Percentiles rank a stretch among this genome's conserved stretches.
Evolutionary conservation across 2,888 invertebrate genomes (phyloP).

Genomic region (Lepidocyrtoides sp.): DNA sequence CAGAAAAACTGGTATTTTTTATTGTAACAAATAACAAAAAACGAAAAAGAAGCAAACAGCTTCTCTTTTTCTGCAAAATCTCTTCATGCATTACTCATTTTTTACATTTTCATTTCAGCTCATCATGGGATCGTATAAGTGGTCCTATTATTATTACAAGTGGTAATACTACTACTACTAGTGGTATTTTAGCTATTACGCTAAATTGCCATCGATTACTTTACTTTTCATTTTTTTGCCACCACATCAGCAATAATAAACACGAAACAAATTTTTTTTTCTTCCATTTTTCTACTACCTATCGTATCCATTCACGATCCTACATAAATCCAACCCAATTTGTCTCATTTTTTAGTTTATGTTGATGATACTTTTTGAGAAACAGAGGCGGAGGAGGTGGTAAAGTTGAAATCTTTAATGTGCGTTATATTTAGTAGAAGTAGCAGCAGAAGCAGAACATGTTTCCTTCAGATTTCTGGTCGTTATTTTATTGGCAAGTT

Average conservation of each 20-base stretch:
- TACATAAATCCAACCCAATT: conserved; percentile 70
- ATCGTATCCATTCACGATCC: conserved; percentile 52
- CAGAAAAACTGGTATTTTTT: conserved; percentile 71
- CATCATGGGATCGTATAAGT: not conserved
- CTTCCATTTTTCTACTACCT: not conserved
- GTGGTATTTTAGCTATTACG: not conserved
- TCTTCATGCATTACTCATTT: not conserved
- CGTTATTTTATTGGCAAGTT: conserved; percentile 12
- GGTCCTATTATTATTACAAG: conserved; percentile 5
- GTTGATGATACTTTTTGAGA: not conserved
- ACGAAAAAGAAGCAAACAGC: not conserved
- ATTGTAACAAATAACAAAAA: conserved; percentile 35
- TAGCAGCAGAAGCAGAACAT: not conserved
- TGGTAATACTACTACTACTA: not conserved
- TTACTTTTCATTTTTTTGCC: conserved; percentile 1
- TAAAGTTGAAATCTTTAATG: not conserved
- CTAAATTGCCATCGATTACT: not conserved
- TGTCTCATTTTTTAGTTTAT: conserved; percentile 46
- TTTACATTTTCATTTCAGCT: conserved; percentile 19
- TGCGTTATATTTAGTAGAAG: not conserved
- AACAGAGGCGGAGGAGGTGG: not conserved
- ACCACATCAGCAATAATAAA: not conserved
- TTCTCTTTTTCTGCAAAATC: not conserved
- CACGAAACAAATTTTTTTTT: conserved; percentile 13
- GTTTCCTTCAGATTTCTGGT: not conserved